phyloP scores from a whole-genome alignment of 2,113 vertebrate species.

The Cyanoramphus novaezelandiae region DNA sequence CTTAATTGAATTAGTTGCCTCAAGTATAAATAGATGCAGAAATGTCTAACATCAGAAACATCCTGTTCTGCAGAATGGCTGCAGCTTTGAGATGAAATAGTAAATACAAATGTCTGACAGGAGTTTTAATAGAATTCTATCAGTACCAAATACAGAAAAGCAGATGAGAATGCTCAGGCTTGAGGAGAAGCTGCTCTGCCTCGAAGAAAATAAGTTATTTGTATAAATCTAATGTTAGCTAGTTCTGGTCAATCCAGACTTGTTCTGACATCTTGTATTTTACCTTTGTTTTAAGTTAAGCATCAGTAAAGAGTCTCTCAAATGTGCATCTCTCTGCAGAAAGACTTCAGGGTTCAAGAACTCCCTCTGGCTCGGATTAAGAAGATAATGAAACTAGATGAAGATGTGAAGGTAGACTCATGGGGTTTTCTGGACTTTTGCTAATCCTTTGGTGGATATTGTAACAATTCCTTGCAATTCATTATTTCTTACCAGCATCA shows the following conservation, averaged over 20 bases:
- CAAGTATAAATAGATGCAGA: background rate
- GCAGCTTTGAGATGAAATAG: background rate
- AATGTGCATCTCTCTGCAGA: slow-evolving; percentile 79
- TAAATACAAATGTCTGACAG: background rate
- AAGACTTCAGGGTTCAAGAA: slow-evolving; percentile 98
- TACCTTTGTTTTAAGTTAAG: background rate
- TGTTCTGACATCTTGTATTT: background rate
- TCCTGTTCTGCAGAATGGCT: background rate
- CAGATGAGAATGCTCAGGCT: rapidly evolving
- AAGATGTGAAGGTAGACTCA: slow-evolving; percentile 91
- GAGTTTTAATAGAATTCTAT: background rate
- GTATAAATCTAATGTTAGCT: background rate
- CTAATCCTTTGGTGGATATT: background rate
- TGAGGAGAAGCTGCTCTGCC: background rate
- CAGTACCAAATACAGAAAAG: background rate
- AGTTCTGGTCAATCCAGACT: background rate
- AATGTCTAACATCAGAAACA: background rate
- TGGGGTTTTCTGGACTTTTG: background rate
- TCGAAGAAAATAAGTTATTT: background rate
- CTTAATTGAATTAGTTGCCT: background rate
- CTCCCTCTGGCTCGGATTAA: slow-evolving; percentile 97
- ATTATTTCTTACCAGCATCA: background rate
- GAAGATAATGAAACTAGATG: slow-evolving; percentile 99
- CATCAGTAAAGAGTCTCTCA: background rate
- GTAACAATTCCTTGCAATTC: background rate